Conservation (phyloP, 2,888 invertebrate species). For the Melinaea marsaeus region DNA sequence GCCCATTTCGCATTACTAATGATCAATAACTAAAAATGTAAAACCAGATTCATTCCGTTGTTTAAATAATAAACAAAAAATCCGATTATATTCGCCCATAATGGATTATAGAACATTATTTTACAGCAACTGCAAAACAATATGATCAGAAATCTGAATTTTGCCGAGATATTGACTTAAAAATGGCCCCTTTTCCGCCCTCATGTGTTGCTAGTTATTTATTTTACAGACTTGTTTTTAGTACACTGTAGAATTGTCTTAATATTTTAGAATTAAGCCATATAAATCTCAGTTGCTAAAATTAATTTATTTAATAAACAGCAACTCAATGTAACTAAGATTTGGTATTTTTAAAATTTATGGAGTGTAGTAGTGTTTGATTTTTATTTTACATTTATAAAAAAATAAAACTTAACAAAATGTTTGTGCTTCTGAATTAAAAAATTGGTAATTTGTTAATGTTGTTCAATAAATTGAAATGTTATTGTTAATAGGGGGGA, state of each 20-base stretch:
- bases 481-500: too few species aligned
- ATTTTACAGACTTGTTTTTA: background rate
- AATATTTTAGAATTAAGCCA: background rate
- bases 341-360: too few species aligned
- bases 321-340: too few species aligned
- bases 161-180: slow-evolving; percentile 4
- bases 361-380: too few species aligned
- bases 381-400: too few species aligned
- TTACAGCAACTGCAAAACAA: background rate
- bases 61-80: background rate
- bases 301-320: too few species aligned
- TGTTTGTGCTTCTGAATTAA: too few species aligned
- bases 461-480: too few species aligned
- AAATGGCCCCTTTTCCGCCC: slow-evolving; percentile 6
- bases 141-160: background rate
- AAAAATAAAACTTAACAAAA: too few species aligned
- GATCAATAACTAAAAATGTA: slow-evolving; percentile 1
- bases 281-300: too few species aligned
- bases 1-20: slow-evolving; percentile 18
- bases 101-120: background rate
- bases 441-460: too few species aligned
- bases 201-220: background rate
- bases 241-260: background rate
- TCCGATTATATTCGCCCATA: slow-evolving; percentile 7
- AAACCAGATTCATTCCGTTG: background rate